Conservation (phyloP, 2,113 vertebrate genomes). For the Psilopogon haemacephalus region DNA sequence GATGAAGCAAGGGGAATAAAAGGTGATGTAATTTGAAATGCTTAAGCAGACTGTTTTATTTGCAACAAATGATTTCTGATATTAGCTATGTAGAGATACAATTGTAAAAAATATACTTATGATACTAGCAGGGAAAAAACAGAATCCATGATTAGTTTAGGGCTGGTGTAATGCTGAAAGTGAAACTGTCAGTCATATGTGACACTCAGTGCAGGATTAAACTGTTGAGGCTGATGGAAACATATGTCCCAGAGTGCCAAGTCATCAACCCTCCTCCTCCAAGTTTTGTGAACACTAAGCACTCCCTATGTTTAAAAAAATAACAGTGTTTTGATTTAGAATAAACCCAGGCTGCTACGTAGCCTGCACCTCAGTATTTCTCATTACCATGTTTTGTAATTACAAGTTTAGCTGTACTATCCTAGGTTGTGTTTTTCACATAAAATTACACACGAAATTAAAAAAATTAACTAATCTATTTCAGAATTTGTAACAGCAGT, state of each 20-base stretch:
- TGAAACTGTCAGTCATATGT: not conserved
- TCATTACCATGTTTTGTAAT: not conserved
- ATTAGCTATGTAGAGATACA: not conserved
- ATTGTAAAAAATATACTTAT: not conserved
- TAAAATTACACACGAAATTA: not conserved
- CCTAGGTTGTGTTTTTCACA: not conserved
- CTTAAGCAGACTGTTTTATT: not conserved
- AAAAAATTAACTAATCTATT: not conserved
- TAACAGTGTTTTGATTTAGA: not conserved
- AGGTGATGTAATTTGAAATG: not conserved
- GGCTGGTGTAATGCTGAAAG: not conserved
- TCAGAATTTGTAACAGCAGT: not conserved
- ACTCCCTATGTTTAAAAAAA: not conserved
- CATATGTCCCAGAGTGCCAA: not conserved
- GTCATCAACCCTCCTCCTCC: not conserved
- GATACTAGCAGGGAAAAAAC: not conserved
- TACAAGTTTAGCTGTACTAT: not conserved
- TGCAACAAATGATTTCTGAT: not conserved
- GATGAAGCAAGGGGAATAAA: not conserved
- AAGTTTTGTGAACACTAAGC: not conserved
- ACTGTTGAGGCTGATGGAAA: not conserved
- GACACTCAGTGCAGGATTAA: not conserved
- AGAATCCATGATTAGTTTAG: not conserved
- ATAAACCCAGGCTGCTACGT: not conserved
- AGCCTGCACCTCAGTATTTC: not conserved